Base-by-base conservation (phyloP, 92 coral and sea anemone genomes). In the Phenganax subtilis region DNA sequence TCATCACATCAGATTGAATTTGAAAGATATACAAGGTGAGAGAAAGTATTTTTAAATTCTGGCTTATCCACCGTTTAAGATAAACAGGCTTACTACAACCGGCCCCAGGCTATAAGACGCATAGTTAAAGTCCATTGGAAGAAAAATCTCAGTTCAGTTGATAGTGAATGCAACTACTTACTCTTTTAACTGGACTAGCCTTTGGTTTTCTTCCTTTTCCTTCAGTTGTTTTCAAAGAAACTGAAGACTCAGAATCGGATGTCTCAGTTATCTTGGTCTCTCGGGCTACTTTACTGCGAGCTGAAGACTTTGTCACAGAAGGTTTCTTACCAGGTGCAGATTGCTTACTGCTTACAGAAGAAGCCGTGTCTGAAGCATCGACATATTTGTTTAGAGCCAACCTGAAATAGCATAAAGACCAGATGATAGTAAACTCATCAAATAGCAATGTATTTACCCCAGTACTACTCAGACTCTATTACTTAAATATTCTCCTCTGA, bases 381-480 rank as follows among this genome's bases (percentile, higher is more conserved):
- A 84, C 85, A 2, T 80, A 75, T 29, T 91, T 87, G 87, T 89
- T 85, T 53, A 77, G 53, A 0, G 90, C 90, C 76, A 91, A 73
- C 37, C 96, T 37, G 47, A 37, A 1, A 37, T 1, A 37, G 47
- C 47, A 37, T 37, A 37, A 37, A 37, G 47, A 37, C 47, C 2
- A 5, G 47, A 37, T 37, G 5, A 37, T 37, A 37, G 47, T 37
- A 37, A 37, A 37, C 47, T 37, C 47, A 37, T 37, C 47, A 37
- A 37, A 37, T 37, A 37, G 47, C 47, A 37, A 37, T 37, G 47
- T 37, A 37, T 37, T 2, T 37, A 37, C 47, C 47, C 3, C 5
- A 37, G 47, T 37, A 37, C 47, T 37, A 37, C 47, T 37, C 47
- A 37, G 5, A 37, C 47, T 37, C 3, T 37, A 37, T 37, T 37